These are phyloP conservation scores for Gallinago jamesoni DNA, from an alignment of 2,113 vertebrate genomes.

Conservation along the genomic window DNA sequence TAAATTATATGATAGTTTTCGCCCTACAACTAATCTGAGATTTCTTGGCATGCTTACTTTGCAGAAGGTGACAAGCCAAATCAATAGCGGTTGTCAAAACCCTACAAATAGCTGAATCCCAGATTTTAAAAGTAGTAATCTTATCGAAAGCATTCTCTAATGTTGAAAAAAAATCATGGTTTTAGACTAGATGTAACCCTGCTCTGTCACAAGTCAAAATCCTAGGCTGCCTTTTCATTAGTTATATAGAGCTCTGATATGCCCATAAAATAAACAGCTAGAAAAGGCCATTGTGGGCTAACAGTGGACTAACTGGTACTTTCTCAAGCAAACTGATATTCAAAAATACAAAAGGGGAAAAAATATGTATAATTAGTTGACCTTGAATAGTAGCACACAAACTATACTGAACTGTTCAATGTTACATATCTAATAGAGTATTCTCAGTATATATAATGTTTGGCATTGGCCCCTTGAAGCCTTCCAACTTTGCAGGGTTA, in stretches of 20 bases:
- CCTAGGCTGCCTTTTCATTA: neutral
- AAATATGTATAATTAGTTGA: neutral
- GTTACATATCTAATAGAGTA: neutral
- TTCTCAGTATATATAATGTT: neutral
- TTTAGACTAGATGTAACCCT: neutral
- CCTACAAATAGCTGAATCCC: neutral
- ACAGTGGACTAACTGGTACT: neutral
- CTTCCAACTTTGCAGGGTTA: neutral
- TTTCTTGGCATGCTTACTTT: neutral
- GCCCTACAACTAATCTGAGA: neutral
- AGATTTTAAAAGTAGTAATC: neutral
- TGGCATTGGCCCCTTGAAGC: neutral
- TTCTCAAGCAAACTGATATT: neutral
- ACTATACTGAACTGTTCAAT: neutral
- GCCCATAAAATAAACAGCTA: neutral
- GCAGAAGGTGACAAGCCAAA: neutral
- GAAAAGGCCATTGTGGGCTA: neutral
- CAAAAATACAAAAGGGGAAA: neutral
- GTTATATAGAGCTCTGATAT: neutral
- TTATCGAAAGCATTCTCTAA: neutral
- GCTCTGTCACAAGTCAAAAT: neutral
- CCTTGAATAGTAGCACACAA: neutral
- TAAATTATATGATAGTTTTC: neutral
- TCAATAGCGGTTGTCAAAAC: neutral
- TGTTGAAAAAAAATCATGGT: neutral